Percentiles rank a stretch among this genome's conserved stretches.
phyloP scores from a whole-genome alignment of 2,888 invertebrate species.

The Drosophila rellima region DNA sequence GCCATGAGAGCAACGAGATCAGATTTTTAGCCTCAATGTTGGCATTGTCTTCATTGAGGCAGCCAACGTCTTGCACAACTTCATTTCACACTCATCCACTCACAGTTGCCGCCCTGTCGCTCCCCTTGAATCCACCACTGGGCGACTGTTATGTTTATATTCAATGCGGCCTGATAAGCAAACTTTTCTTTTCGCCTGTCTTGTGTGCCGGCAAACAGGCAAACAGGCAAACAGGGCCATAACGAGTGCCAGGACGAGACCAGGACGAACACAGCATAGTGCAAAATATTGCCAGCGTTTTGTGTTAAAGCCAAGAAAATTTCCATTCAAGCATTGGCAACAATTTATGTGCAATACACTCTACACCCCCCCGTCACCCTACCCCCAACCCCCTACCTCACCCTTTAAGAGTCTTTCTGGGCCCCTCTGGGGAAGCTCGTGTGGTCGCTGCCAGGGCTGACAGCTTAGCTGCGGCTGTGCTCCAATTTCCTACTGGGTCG shows the following conservation, averaged over 20 bases:
- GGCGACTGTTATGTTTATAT: slow-evolving; percentile 51
- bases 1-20: slow-evolving; percentile 35
- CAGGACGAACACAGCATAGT: slow-evolving; percentile 8
- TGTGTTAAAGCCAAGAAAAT: slow-evolving; percentile 54
- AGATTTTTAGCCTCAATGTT: slow-evolving; percentile 44
- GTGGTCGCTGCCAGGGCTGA: slow-evolving; percentile 53
- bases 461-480: slow-evolving; percentile 79
- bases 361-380: not conserved
- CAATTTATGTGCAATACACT: slow-evolving; percentile 52
- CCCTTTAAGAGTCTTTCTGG: not conserved
- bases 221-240: slow-evolving; percentile 42
- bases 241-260: slow-evolving; percentile 40
- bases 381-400: not conserved
- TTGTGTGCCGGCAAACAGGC: slow-evolving; percentile 10
- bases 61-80: slow-evolving; percentile 54
- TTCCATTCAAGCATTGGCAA: slow-evolving; percentile 46
- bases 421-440: slow-evolving; percentile 14
- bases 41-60: slow-evolving; percentile 58
- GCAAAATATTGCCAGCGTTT: slow-evolving; percentile 28
- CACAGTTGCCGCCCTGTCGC: not conserved
- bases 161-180: slow-evolving; percentile 65
- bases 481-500: slow-evolving; percentile 78
- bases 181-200: slow-evolving; percentile 53
- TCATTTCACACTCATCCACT: slow-evolving; percentile 59
- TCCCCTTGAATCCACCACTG: not conserved